Evolutionary conservation across 2,797 vertebrate species (phyloP).

Genomic region (Sebastes paucispinis): DNA sequence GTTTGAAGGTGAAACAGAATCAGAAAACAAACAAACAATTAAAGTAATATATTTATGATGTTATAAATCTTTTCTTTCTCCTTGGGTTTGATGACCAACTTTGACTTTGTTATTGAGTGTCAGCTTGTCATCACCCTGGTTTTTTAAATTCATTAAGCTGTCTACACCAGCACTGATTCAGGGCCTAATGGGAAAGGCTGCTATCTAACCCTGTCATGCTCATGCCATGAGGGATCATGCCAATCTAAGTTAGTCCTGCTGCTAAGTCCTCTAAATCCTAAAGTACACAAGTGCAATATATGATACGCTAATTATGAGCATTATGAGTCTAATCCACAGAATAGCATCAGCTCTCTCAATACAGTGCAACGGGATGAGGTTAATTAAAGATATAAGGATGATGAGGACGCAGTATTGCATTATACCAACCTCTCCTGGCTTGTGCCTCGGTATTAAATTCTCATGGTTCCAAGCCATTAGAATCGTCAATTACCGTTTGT

Average conservation of each 20-base stretch:
- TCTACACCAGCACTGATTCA: background rate
- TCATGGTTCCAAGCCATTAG: background rate
- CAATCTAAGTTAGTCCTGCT: slow-evolving; percentile 40
- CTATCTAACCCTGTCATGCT: slow-evolving; percentile 4
- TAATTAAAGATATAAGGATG: slow-evolving; percentile 33
- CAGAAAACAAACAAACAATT: background rate
- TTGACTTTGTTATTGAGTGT: background rate
- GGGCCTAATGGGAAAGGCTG: slow-evolving; percentile 9
- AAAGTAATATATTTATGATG: background rate
- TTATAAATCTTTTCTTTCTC: background rate
- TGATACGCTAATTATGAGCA: slow-evolving; percentile 47
- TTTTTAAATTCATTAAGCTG: slow-evolving; percentile 11
- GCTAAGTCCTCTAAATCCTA: slow-evolving; percentile 43
- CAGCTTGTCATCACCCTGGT: background rate
- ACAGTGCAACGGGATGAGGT: slow-evolving; percentile 4
- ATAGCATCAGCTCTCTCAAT: slow-evolving; percentile 18
- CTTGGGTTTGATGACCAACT: background rate
- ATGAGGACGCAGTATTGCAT: background rate
- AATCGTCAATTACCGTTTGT: background rate
- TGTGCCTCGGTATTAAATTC: background rate
- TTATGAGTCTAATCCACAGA: slow-evolving; percentile 58
- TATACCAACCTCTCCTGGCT: background rate
- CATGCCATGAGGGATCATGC: slow-evolving; percentile 11
- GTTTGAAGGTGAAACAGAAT: background rate
- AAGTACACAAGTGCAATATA: slow-evolving; percentile 45